Conservation (phyloP, 2,888 invertebrate genomes). For the Pristionchus japonicus region DNA sequence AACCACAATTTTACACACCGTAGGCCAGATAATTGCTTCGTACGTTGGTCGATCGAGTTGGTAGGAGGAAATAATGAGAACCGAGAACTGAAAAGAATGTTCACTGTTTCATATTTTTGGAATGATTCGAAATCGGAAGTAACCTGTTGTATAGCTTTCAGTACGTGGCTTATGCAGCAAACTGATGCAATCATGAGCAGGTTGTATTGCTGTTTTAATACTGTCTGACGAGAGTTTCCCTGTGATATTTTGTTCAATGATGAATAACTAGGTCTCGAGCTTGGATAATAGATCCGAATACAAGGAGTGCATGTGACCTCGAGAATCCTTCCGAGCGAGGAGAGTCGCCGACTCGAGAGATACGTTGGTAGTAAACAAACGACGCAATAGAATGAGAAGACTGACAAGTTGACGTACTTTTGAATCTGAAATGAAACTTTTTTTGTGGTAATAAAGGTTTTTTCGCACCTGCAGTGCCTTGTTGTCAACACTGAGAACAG, state of each 20-base stretch:
- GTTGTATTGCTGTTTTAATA: background rate
- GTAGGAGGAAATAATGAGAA: background rate
- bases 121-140: too few relatives aligned
- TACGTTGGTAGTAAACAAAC: background rate
- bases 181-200: background rate
- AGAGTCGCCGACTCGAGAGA: background rate
- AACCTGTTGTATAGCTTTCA: background rate
- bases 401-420: background rate
- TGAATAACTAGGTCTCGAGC: too few relatives aligned
- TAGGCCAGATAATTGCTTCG: background rate
- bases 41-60: background rate
- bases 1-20: background rate
- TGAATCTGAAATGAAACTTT: slow-evolving; percentile 11
- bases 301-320: background rate
- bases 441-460: too few relatives aligned
- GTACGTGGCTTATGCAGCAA: background rate
- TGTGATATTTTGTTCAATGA: too few relatives aligned
- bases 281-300: too few relatives aligned
- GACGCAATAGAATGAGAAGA: background rate
- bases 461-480: background rate
- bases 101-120: too few relatives aligned
- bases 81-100: background rate
- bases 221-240: background rate
- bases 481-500: background rate
- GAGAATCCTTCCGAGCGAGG: background rate